Evolutionary conservation across 1,140 invertebrate species (phyloP).

Genomic region (Bacillus rossius): DNA sequence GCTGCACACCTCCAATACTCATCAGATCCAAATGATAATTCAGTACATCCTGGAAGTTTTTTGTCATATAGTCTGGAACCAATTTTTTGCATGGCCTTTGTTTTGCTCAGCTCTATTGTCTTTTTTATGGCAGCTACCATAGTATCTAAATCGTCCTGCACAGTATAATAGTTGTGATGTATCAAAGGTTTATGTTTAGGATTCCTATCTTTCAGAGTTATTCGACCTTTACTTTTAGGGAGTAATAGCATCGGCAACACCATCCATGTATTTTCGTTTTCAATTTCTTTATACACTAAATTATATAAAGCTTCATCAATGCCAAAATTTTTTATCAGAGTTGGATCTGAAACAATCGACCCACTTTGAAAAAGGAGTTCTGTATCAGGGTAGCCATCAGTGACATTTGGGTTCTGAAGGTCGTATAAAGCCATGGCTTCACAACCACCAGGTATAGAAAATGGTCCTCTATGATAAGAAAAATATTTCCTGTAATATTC

Average conservation of each 20-base stretch:
- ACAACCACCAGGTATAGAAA: slow-evolving; percentile 73
- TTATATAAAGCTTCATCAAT: slow-evolving; percentile 48
- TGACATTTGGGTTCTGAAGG: slow-evolving; percentile 58
- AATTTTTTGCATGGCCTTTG: slow-evolving; percentile 50
- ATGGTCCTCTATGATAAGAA: slow-evolving; percentile 58
- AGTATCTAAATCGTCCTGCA: slow-evolving; percentile 48
- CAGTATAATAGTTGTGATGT: slow-evolving; percentile 57
- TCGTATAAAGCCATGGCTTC: slow-evolving; percentile 74
- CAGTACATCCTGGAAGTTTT: slow-evolving; percentile 16
- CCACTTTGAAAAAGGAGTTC: slow-evolving; percentile 62
- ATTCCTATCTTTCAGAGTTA: slow-evolving; percentile 60
- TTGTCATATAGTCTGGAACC: slow-evolving; percentile 37
- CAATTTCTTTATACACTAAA: slow-evolving; percentile 45
- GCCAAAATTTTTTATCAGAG: slow-evolving; percentile 49
- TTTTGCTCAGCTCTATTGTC: slow-evolving; percentile 54
- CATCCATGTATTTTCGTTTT: slow-evolving; percentile 51
- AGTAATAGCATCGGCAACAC: slow-evolving; percentile 63
- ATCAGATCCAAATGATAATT: neutral
- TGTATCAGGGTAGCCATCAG: slow-evolving; percentile 66
- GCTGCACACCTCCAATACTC: slow-evolving; percentile 11
- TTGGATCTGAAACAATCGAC: slow-evolving; percentile 46
- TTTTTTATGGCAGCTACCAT: slow-evolving; percentile 49
- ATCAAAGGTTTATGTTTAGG: slow-evolving; percentile 74
- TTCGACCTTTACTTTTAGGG: slow-evolving; percentile 65
- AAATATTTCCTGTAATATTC: too few relatives aligned